Conservation (phyloP, 1,140 invertebrate species). For the Glossosoma conforme region DNA sequence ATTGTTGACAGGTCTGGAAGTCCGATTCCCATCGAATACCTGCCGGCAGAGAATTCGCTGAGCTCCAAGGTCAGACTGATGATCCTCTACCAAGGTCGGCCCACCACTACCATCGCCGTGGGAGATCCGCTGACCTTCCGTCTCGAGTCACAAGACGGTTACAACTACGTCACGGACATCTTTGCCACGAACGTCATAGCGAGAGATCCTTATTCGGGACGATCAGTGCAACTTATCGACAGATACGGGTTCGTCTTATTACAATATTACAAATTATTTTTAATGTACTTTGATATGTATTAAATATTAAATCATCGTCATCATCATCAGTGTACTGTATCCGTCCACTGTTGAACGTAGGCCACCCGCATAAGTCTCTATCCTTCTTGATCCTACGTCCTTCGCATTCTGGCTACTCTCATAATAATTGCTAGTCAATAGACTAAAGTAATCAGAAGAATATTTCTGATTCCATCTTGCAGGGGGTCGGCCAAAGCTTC, state of each 20-base stretch:
- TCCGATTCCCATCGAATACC: conserved; percentile 85
- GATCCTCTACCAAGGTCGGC: conserved; percentile 83
- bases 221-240: conserved; percentile 86
- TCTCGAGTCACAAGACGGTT: conserved; percentile 83
- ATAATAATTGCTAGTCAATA: too few species aligned
- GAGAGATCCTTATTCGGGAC: conserved; percentile 84
- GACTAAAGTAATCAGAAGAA: too few species aligned
- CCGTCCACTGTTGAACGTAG: too few species aligned
- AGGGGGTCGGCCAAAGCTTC: too few species aligned
- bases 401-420: too few species aligned
- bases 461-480: too few species aligned
- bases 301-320: too few species aligned
- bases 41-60: conserved; percentile 84
- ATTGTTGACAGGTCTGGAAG: conserved; percentile 69
- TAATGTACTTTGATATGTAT: too few species aligned
- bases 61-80: conserved; percentile 80
- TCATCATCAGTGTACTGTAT: too few species aligned
- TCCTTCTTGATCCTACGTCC: too few species aligned
- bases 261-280: neutral
- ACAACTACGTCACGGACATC: conserved; percentile 83
- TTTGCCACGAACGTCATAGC: conserved; percentile 93
- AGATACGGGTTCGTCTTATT: conserved; percentile 64
- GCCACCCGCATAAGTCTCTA: too few species aligned
- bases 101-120: conserved; percentile 90
- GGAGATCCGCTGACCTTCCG: conserved; percentile 88